phyloP scores from a whole-genome alignment of 2,888 invertebrate genomes.

The Ommatoiulus sabulosus region DNA sequence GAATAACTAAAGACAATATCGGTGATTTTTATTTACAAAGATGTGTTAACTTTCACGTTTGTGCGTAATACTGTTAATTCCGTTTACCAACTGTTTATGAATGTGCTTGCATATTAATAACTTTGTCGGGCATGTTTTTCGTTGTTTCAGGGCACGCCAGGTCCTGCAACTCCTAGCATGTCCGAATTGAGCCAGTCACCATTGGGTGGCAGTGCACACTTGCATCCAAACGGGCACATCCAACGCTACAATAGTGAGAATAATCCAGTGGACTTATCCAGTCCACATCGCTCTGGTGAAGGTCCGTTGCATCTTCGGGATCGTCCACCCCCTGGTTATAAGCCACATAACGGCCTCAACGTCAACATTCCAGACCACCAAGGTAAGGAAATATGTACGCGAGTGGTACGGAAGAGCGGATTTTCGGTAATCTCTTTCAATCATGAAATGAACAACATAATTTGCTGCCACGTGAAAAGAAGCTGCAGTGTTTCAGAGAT shows the following conservation, averaged over 20 bases:
- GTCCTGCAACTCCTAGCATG: slow-evolving; percentile 55
- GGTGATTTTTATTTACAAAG: too few species aligned
- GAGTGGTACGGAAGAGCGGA: background rate
- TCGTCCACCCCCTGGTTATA: slow-evolving; percentile 54
- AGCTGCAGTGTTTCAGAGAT: slow-evolving; percentile 32
- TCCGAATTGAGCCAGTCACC: slow-evolving; percentile 52
- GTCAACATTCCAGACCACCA: slow-evolving; percentile 59
- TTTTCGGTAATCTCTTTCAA: slow-evolving; percentile 25
- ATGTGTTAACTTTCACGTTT: too few species aligned
- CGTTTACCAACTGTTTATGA: background rate
- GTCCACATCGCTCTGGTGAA: slow-evolving; percentile 61
- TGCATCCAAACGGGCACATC: slow-evolving; percentile 42
- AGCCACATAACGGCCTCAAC: slow-evolving; percentile 58
- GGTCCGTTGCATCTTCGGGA: slow-evolving; percentile 52
- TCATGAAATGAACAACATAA: slow-evolving; percentile 39
- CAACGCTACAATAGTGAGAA: slow-evolving; percentile 59
- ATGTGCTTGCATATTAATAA: background rate
- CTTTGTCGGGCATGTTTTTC: background rate
- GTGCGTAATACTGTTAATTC: background rate
- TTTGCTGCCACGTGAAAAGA: background rate
- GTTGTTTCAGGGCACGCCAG: slow-evolving; percentile 48
- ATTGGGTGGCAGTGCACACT: slow-evolving; percentile 51
- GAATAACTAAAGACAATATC: too few species aligned
- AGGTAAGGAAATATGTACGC: slow-evolving; percentile 54
- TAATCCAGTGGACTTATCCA: slow-evolving; percentile 62